phyloP scores from a whole-genome alignment of 2,888 invertebrate genomes.

The Athripsodes cinereus region DNA sequence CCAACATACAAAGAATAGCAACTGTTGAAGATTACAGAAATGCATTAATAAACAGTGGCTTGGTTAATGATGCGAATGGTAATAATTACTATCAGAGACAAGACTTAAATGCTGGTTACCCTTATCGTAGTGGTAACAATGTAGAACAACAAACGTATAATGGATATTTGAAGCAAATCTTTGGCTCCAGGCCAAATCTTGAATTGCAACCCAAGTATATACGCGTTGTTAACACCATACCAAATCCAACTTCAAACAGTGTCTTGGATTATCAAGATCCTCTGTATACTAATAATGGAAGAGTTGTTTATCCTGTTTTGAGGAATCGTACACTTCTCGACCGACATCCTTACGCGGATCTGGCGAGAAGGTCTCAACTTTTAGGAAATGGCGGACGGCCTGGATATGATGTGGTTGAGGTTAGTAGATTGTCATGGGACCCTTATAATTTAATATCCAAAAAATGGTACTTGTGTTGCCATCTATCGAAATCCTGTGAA shows the following conservation, averaged over 20 bases:
- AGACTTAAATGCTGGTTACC: background rate
- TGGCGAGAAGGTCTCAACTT: background rate
- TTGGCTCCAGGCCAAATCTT: background rate
- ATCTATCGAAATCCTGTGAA: too few species aligned
- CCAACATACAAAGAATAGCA: slow-evolving; percentile 1
- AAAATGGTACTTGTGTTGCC: too few species aligned
- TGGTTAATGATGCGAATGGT: background rate
- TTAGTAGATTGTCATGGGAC: background rate
- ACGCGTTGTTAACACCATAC: background rate
- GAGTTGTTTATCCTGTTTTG: background rate
- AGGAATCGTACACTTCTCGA: background rate
- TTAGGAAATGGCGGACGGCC: background rate
- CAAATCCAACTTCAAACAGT: background rate
- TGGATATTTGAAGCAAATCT: slow-evolving; percentile 1
- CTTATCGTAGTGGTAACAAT: background rate
- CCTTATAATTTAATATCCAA: too few species aligned
- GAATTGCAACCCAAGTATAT: background rate
- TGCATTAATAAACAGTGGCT: background rate
- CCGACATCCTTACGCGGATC: background rate
- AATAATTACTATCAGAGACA: background rate
- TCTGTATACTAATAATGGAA: background rate
- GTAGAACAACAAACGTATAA: background rate
- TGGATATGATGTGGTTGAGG: background rate
- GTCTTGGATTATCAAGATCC: background rate
- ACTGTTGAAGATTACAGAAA: background rate